Percentiles rank a stretch among this genome's conserved stretches.
Conservation (phyloP, 2,797 vertebrate species). For the Enteromius radiatus region DNA sequence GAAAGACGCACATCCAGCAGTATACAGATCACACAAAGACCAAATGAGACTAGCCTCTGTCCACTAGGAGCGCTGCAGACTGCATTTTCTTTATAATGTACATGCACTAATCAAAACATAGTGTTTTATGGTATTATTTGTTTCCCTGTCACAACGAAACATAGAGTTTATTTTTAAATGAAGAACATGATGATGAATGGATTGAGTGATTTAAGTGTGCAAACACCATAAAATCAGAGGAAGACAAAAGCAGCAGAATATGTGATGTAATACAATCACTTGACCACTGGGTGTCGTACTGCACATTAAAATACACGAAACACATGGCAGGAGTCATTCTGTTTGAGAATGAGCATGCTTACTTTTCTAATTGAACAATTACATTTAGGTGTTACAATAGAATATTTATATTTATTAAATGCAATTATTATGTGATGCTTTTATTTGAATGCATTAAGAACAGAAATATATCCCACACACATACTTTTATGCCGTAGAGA, state of each 20-base stretch:
- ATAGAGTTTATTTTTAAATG: not conserved
- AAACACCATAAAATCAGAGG: not conserved
- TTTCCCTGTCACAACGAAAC: not conserved
- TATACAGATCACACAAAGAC: constrained; percentile 3
- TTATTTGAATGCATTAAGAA: not conserved
- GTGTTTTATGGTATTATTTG: not conserved
- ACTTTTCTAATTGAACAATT: not conserved
- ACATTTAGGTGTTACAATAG: not conserved
- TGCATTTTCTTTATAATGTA: not conserved
- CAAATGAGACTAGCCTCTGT: constrained; percentile 40
- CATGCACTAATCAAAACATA: not conserved
- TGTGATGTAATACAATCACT: not conserved
- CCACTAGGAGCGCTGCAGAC: constrained; percentile 54
- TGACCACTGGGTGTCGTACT: constrained; percentile 12
- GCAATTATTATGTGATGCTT: not conserved
- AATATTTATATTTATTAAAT: not conserved
- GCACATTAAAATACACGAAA: not conserved
- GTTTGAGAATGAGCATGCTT: not conserved
- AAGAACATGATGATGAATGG: not conserved
- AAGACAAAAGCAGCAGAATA: not conserved
- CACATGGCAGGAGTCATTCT: not conserved
- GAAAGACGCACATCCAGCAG: constrained; percentile 32
- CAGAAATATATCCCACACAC: constrained; percentile 50
- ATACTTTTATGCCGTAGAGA: constrained; percentile 92
- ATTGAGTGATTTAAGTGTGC: not conserved